These are phyloP conservation scores for Leptogaster cylindrica DNA, from an alignment of 2,888 invertebrate species.

Conservation along the genomic window DNA sequence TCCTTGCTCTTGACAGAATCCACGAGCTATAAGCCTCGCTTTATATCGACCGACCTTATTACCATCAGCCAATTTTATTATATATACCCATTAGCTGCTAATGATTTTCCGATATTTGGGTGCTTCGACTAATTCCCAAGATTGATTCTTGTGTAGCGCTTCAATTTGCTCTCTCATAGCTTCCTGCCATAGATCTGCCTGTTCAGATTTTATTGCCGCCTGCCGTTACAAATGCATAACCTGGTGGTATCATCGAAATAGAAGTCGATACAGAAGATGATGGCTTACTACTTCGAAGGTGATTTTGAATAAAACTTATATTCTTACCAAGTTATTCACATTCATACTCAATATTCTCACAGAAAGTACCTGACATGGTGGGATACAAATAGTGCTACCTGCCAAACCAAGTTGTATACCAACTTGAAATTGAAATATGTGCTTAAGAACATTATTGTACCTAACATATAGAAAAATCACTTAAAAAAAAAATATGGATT, in stretches of 20 bases:
- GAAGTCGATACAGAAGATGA: constrained; percentile 1
- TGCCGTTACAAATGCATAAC: constrained; percentile 1
- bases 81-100: constrained; percentile 45
- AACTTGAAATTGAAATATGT: too few species aligned
- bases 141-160: constrained; percentile 37
- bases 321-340: too few species aligned
- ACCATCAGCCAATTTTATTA: too few species aligned
- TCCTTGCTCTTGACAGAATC: constrained; percentile 48
- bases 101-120: constrained; percentile 25
- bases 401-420: too few species aligned
- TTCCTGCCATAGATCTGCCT: constrained; percentile 42
- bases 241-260: constrained; percentile 17
- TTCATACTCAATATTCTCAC: too few species aligned
- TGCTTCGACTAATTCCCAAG: constrained; percentile 43
- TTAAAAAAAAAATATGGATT: too few species aligned
- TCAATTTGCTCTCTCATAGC: constrained; percentile 44
- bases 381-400: too few species aligned
- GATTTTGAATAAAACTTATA: neutral
- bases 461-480: too few species aligned
- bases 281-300: neutral
- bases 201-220: constrained; percentile 39
- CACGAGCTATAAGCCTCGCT: constrained; percentile 47
- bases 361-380: too few species aligned
- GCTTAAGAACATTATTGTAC: too few species aligned
- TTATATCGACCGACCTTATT: too few species aligned